Base-by-base conservation (phyloP, 2,113 vertebrate species). In the Myocastor coypus region DNA sequence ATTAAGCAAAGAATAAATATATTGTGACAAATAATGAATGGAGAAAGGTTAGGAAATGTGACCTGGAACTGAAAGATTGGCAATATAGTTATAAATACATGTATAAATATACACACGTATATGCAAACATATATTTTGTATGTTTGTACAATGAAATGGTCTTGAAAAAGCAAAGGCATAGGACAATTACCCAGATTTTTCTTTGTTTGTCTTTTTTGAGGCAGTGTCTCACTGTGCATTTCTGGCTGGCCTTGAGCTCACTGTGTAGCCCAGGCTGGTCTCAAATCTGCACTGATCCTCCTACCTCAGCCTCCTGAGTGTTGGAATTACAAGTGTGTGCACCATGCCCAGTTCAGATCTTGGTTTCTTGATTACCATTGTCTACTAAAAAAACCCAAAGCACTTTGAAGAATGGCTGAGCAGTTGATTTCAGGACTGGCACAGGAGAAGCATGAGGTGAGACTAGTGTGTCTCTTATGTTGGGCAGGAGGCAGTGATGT, bases 361-460 rank as follows among this genome's bases (percentile, higher is more conserved):
- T 95, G 90, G 57, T 87, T 94, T 80, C 85, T 78, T 75, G 57
- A n/a, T 30, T 80, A 32, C 34, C 14, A n/a, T 34, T 83, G 12
- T 24, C 55, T 42, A 80, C 61, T 66, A 42, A 77, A 88, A 81
- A 68, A 20, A 83, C 20, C 19, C 61, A 73, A 46, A 32, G 30
- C 34, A 89, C 13, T 28, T 59, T 66, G 19, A 12, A 55, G 55
- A 78, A 69, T 17, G 52, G 22, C 32, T 64, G 30, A 19, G 63
- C 13, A 26, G 24, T 16, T 69, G 59, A 26, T 83, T 83, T 78
- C 19, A 82, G 11, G 28, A 14, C 32, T 46, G 37, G 50, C 24
- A 42, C 4, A 52, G 52, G 50, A 91, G 52, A 94, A 26, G 34
- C 3, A 17, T 34, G 66, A 37, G n/a, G 42, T 19, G 13, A n/a